Evolutionary conservation across 2,888 invertebrate species (phyloP), one percentile per base, ranked within the genome.

Genomic region (Alentia gelatinosa): DNA sequence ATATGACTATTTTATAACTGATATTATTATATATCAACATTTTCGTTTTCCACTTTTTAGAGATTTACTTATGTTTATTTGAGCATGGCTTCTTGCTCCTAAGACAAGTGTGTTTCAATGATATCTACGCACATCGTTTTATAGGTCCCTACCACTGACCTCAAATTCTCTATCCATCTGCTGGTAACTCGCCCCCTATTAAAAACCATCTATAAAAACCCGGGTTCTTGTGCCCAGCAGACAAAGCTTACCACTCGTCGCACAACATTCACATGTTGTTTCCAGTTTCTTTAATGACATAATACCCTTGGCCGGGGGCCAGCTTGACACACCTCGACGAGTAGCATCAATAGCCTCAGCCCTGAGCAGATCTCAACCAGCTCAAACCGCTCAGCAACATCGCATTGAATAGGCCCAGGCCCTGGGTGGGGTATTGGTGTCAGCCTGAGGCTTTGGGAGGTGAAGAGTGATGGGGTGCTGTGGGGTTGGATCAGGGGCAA

Each of bases 271-370:
- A 68, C 79, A 39, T 39, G 39, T 37, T 26, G 74, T 79, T 79
- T 19, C 35, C 79, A 79, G 35, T 35, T 39, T 39, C 79, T 39
- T 39, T 79, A 79, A 79, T 35, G 37, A 39, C 79, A 79, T 79
- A 79, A 79, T 79, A 19, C 79, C 39, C 37, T 79, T 79, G 79
- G 79, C 79, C 23, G 79, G 37, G 37, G 39, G 79, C 79, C 79
- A 79, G 39, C 37, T 15, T 39, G 39, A 9, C 79, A 79, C 79
- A 79, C 79, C 37, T 79, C 79, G 26, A 39, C 79, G 39, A 26
- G 39, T 35, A 37, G 37, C 79, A 35, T 79, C 79, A 79, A 79
- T 79, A 26, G 79, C 39, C 79, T 39, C 79, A 23, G 12, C 39
- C 37, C 35, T 68, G 79, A 79, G 79, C 26, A 35, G 39, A 35